phyloP scores from a whole-genome alignment of 2,113 vertebrate species.

The Trematomus loennbergii region DNA sequence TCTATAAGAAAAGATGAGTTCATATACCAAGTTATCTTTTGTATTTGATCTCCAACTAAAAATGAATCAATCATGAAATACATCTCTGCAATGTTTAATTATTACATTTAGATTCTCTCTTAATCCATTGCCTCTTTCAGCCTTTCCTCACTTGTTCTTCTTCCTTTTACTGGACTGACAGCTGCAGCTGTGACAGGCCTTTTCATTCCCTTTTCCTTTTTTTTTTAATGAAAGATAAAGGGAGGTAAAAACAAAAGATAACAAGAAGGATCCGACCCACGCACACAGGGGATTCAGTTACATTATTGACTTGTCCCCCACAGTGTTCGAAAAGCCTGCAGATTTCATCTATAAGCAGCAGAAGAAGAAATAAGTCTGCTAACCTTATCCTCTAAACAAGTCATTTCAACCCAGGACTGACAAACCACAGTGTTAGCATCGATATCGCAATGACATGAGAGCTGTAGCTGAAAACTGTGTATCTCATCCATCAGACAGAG shows the following conservation, averaged over 20 bases:
- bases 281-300: constrained; percentile 19
- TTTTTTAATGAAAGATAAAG: constrained; percentile 24
- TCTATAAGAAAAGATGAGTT: neutral
- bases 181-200: constrained; percentile 11
- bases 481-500: neutral
- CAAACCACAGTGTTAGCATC: neutral
- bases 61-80: neutral
- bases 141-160: neutral
- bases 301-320: constrained; percentile 13
- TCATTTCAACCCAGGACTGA: constrained; percentile 6
- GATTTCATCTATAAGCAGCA: constrained; percentile 19
- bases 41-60: neutral
- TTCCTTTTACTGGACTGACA: constrained; percentile 12
- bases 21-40: neutral
- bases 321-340: neutral
- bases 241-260: neutral
- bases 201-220: constrained; percentile 1
- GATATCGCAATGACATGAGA: neutral
- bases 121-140: neutral
- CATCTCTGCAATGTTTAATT: neutral
- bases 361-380: neutral
- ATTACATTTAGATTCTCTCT: neutral
- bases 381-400: constrained; percentile 1
- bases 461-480: constrained; percentile 21
- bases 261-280: constrained; percentile 14